Percentiles rank a stretch among this genome's conserved stretches.
These are phyloP conservation scores for Pachyseris speciosa DNA, from an alignment of 64 coral and sea anemone genomes.

Conservation along the genomic window DNA sequence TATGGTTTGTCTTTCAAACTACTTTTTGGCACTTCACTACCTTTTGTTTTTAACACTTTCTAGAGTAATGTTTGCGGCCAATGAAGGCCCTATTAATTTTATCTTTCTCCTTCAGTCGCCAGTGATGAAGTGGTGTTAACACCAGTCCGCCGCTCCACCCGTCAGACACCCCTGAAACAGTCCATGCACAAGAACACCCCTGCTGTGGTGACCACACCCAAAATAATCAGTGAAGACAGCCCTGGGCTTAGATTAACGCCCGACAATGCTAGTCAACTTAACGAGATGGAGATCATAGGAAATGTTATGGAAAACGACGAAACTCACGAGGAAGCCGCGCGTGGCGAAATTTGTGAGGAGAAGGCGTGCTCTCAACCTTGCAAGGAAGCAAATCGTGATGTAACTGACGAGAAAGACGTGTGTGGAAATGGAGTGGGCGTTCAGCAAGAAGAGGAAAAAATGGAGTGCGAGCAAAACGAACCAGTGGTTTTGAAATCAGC, in stretches of 20 bases:
- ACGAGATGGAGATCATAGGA: not conserved
- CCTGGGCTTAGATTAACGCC: constrained; percentile 51
- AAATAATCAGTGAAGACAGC: constrained; percentile 9
- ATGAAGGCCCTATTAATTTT: not conserved
- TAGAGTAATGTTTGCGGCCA: no score
- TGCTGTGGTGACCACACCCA: constrained; percentile 60
- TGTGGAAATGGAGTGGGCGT: not conserved
- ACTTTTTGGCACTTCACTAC: no score
- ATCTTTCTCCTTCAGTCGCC: not conserved
- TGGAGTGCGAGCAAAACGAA: not conserved
- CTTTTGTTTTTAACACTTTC: no score
- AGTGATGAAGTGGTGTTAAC: constrained; percentile 53
- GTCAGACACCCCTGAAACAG: constrained; percentile 38
- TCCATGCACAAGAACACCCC: constrained; percentile 37
- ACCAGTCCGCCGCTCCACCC: constrained; percentile 79
- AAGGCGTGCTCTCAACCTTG: no score
- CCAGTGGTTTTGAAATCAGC: constrained; percentile 23
- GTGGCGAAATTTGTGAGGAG: not conserved
- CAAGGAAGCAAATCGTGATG: not conserved
- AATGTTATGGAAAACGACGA: not conserved
- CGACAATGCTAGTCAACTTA: not conserved
- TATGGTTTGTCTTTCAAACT: no score
- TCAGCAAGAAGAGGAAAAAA: not conserved
- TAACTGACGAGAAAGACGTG: not conserved
- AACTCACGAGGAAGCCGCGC: not conserved